A percentile compares a stretch with the other conserved stretches of the same genome.
Conservation (phyloP, 2,888 invertebrate genomes). For the Endotricha flammealis region DNA sequence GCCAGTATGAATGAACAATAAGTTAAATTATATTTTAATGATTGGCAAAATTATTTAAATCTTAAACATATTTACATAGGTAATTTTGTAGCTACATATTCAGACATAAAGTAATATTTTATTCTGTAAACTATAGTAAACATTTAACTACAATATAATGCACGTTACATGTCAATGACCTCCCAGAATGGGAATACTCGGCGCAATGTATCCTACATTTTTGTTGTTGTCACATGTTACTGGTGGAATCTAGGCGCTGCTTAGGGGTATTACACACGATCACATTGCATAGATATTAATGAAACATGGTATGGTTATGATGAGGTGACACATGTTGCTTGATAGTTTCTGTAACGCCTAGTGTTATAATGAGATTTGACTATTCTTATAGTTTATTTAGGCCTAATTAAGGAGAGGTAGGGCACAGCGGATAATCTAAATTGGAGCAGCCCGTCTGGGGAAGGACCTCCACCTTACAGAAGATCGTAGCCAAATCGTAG, state of each 20-base stretch:
- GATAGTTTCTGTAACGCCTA: no score
- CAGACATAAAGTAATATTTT: slow-evolving; percentile 2
- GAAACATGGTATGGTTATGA: slow-evolving; percentile 3
- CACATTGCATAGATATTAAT: slow-evolving; percentile 9
- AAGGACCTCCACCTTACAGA: no score
- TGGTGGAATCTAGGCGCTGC: slow-evolving; percentile 9
- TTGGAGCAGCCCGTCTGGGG: no score
- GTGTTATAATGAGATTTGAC: no score
- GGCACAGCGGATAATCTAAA: no score
- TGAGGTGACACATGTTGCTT: no score
- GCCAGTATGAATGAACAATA: slow-evolving; percentile 22
- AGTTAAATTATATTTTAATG: neutral
- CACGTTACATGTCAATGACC: slow-evolving; percentile 22
- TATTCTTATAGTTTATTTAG: no score
- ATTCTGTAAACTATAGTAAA: slow-evolving; percentile 4
- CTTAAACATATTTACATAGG: neutral
- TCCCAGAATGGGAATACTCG: slow-evolving; percentile 22
- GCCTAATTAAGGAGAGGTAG: no score
- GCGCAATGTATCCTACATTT: slow-evolving; percentile 24
- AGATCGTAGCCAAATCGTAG: no score
- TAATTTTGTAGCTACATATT: neutral
- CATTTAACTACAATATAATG: slow-evolving; percentile 15
- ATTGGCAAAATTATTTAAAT: neutral
- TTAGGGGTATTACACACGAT: slow-evolving; percentile 6
- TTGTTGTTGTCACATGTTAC: slow-evolving; percentile 21